Base-by-base conservation (phyloP, 2,797 vertebrate genomes). In the Buceros bicornis region DNA sequence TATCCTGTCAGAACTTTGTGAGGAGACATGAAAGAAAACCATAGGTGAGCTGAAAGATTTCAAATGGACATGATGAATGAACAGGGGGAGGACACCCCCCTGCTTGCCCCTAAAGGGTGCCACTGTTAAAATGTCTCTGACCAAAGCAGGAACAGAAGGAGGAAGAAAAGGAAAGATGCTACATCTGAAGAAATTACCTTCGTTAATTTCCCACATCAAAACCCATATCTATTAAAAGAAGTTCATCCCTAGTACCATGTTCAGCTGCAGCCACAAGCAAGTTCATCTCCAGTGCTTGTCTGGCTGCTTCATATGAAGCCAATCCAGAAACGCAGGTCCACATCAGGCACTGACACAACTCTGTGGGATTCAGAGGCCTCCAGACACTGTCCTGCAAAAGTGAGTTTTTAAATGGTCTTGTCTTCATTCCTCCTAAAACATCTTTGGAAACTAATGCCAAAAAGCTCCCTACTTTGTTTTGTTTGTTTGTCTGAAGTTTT, bases 141-240 rank as follows among this genome's bases (percentile, higher is more conserved):
- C 8, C 40, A 31, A 66, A 85, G 48, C 19, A 94, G 35, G 58
- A 61, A 25, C 4, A 78, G 26, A 57, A 10, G 17, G 33, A 73
- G 25, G 29, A 81, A 71, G 54, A 57, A 64, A 81, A 71, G 54
- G 53, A 64, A 81, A 82, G 33, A 62, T 21, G 10, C 4, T 51
- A 31, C 17, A 35, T 35, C 16, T 80, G n/a, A 93, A 64, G 16
- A 89, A 74, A 95, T 67, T 17, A 71, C 4, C 51, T 87, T 80
- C 5, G 45, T 66, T 77, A 43, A 62, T 65, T 79, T 79, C 54
- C 31, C 16, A 11, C 21, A 65, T 82, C 22, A 56, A 54, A 90
- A 57, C 5, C 0, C 29, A 33, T 0, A 0, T 37, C 8, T 53
- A 1, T 21, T 53, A 31, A 78, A 87, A 69, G 37, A 71, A 71